Conservation (phyloP, 2,888 invertebrate species). For the Erebia epiphron region DNA sequence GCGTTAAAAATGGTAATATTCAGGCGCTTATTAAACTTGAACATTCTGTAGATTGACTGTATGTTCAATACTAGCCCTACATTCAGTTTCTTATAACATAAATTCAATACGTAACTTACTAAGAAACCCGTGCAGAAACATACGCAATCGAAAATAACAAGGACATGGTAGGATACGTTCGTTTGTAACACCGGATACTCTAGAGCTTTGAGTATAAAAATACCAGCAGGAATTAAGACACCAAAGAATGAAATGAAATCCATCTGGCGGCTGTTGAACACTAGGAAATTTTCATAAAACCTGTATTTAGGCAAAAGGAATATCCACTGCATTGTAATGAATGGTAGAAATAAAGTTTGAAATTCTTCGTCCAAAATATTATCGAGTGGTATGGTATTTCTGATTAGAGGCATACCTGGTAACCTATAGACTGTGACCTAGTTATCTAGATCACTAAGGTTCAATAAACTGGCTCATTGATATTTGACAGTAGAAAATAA, state of each 20-base stretch:
- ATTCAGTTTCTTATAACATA: constrained; percentile 8
- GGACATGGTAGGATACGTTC: neutral
- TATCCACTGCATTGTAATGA: constrained; percentile 8
- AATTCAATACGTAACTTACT: neutral
- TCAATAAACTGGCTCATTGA: too few species aligned
- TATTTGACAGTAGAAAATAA: too few species aligned
- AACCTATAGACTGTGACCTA: too few species aligned
- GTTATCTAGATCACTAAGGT: neutral
- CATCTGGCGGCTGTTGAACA: constrained; percentile 13
- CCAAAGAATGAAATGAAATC: constrained; percentile 8
- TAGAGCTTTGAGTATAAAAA: neutral
- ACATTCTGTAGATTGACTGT: constrained; percentile 2
- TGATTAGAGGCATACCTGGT: neutral
- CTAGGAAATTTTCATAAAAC: constrained; percentile 14
- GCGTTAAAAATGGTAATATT: neutral
- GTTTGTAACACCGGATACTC: neutral
- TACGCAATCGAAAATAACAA: neutral
- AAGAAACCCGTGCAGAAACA: neutral
- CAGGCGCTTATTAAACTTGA: neutral
- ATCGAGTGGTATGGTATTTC: neutral
- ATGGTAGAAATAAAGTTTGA: constrained; percentile 6
- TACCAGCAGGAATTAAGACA: neutral
- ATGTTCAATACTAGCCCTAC: constrained; percentile 3
- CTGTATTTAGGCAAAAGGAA: constrained; percentile 21
- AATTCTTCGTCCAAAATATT: constrained; percentile 15